Conservation (phyloP, 23 tunicate genomes). For the Halocynthia roretzi region DNA sequence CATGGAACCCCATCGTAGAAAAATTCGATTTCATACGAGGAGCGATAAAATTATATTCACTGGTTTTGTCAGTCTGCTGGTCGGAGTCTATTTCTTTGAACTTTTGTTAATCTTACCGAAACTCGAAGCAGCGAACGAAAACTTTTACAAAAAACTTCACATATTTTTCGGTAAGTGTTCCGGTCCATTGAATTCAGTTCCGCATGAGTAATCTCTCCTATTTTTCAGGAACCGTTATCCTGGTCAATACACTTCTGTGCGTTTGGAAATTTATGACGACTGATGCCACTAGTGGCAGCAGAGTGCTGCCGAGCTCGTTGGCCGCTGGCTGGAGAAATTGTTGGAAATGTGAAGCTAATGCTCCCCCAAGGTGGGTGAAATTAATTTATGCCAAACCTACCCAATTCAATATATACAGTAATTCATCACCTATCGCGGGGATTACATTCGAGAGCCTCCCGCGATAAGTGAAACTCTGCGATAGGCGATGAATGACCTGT, state of each 20-base stretch:
- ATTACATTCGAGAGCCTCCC: too few relatives aligned
- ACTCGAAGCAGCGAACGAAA: conserved; percentile 32
- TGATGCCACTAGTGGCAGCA: conserved; percentile 44
- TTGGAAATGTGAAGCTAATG: conserved; percentile 61
- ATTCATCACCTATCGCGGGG: too few relatives aligned
- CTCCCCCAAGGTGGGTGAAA: conserved; percentile 71
- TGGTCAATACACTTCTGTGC: conserved; percentile 37
- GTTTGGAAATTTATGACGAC: conserved; percentile 57
- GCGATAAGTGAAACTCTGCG: too few relatives aligned
- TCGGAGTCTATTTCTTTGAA: conserved; percentile 36
- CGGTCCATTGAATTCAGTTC: neutral
- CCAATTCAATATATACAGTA: too few relatives aligned
- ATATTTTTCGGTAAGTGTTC: conserved; percentile 37
- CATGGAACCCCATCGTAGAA: too few relatives aligned
- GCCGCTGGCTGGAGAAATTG: conserved; percentile 69
- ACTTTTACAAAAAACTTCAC: conserved; percentile 19
- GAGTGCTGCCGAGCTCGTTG: conserved; percentile 41
- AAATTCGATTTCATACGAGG: neutral
- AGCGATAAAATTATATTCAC: conserved; percentile 12
- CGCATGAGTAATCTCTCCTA: neutral
- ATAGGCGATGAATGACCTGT: too few relatives aligned
- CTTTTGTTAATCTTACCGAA: conserved; percentile 41
- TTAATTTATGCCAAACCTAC: too few relatives aligned
- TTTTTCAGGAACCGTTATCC: conserved; percentile 50
- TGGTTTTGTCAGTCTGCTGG: conserved; percentile 10